Conservation (phyloP, 1,140 invertebrate genomes). For the Drosophila suzukii region DNA sequence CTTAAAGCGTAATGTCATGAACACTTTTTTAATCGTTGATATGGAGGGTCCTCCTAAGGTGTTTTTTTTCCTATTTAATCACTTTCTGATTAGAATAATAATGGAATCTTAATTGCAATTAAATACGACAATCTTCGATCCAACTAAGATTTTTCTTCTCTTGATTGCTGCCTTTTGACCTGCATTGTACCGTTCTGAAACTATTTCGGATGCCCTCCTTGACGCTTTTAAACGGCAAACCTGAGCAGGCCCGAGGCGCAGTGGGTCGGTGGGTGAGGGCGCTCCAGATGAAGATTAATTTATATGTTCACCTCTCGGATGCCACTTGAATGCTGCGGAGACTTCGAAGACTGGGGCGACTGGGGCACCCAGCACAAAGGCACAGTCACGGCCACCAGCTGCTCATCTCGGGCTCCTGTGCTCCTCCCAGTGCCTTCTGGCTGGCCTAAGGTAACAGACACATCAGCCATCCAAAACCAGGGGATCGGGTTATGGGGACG, state of each 20-base stretch:
- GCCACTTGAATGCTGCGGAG: conserved; percentile 53
- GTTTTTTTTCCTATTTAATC: too few species aligned
- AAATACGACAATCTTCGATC: background rate
- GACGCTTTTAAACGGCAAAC: conserved; percentile 53
- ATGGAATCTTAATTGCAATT: background rate
- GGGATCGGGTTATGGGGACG: background rate
- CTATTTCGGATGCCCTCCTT: conserved; percentile 27
- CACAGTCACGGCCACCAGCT: conserved; percentile 38
- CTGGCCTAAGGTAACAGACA: conserved; percentile 59
- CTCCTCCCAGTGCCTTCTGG: conserved; percentile 8
- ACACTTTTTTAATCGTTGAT: too few species aligned
- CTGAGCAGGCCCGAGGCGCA: conserved; percentile 9
- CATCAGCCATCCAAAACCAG: conserved; percentile 4
- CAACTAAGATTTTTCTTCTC: background rate
- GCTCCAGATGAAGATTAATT: conserved; percentile 74
- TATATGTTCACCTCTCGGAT: conserved; percentile 63
- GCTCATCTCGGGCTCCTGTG: conserved; percentile 6
- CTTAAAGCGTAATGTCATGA: too few species aligned
- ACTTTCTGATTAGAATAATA: too few species aligned
- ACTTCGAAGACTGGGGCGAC: conserved; percentile 11
- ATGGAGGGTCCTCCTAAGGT: too few species aligned
- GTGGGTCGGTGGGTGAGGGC: conserved; percentile 18
- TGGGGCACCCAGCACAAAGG: conserved; percentile 21
- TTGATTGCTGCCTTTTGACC: too few species aligned
- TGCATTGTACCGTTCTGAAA: conserved; percentile 5